phyloP scores from a whole-genome alignment of 2,797 vertebrate species.

The Poecilia gillii region DNA sequence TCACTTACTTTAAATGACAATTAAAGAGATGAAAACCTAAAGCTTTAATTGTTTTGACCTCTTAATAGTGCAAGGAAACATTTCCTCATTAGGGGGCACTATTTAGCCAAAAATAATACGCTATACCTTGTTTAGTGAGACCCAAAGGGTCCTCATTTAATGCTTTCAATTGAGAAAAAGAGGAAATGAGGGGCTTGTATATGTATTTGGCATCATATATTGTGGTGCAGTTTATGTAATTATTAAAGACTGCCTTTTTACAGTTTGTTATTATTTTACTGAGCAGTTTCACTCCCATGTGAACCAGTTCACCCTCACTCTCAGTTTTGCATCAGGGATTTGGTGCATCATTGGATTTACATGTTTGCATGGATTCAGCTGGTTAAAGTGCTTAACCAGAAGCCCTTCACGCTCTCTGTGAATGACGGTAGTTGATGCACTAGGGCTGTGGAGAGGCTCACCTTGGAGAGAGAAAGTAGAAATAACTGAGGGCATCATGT shows the following conservation, averaged over 20 bases:
- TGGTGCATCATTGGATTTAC: slow-evolving; percentile 42
- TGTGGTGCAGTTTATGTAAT: background rate
- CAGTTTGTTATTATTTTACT: slow-evolving; percentile 10
- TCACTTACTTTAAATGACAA: slow-evolving; percentile 38
- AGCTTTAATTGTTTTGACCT: background rate
- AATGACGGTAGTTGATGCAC: slow-evolving; percentile 32
- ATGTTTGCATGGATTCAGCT: slow-evolving; percentile 37
- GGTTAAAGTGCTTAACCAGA: slow-evolving; percentile 53
- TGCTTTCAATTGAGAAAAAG: slow-evolving; percentile 11
- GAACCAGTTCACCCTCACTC: slow-evolving; percentile 31
- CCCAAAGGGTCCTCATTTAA: background rate
- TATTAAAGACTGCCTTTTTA: slow-evolving; percentile 4
- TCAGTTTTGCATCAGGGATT: slow-evolving; percentile 20
- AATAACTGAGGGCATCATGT: slow-evolving; percentile 50
- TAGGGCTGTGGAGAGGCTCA: slow-evolving; percentile 49
- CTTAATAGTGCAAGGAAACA: background rate
- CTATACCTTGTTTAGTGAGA: slow-evolving; percentile 3
- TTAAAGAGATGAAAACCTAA: slow-evolving; percentile 16
- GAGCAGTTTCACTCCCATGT: slow-evolving; percentile 35
- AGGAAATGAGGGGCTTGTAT: background rate
- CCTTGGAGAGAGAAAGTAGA: slow-evolving; percentile 50
- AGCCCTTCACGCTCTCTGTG: slow-evolving; percentile 44
- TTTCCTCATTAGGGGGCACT: slow-evolving; percentile 65
- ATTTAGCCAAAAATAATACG: slow-evolving; percentile 55
- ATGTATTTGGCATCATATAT: background rate